phyloP scores from a whole-genome alignment of 2,113 vertebrate genomes.

The Mastomys natalensis region DNA sequence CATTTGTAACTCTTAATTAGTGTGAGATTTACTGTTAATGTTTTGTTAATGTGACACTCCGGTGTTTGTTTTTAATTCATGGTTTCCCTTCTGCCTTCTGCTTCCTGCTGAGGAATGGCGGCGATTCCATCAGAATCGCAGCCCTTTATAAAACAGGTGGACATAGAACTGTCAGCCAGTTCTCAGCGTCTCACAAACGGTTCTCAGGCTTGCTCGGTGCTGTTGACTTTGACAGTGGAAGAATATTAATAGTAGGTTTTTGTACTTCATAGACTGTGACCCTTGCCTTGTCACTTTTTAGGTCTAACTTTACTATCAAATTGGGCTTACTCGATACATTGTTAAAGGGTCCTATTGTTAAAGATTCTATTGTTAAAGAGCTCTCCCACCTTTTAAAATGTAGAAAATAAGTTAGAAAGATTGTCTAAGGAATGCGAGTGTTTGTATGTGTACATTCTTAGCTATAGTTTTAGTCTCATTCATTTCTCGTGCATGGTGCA shows the following conservation, averaged over 20 bases:
- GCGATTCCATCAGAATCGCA: conserved; percentile 10
- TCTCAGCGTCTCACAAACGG: conserved; percentile 60
- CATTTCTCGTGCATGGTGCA: background rate
- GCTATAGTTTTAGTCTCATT: background rate
- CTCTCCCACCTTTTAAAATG: conserved; percentile 14
- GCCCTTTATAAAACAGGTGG: conserved; percentile 33
- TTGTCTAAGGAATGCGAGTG: background rate
- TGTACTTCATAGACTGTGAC: conserved; percentile 36
- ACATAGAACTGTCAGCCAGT: conserved; percentile 75
- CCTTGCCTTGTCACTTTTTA: conserved; percentile 68
- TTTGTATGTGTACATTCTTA: conserved; percentile 11
- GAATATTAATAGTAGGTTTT: conserved; percentile 59
- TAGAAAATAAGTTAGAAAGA: conserved; percentile 39
- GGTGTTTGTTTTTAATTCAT: conserved; percentile 34
- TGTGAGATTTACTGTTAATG: background rate
- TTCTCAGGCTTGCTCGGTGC: conserved; percentile 50
- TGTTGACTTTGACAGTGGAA: conserved; percentile 72
- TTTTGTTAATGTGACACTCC: conserved; percentile 29
- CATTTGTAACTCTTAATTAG: background rate
- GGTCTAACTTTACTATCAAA: conserved; percentile 69
- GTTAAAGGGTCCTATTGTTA: conserved; percentile 45
- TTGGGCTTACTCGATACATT: conserved; percentile 31
- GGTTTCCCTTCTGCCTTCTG: conserved; percentile 64
- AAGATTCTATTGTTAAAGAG: too few species aligned
- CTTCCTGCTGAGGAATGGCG: conserved; percentile 40